Percentiles rank a stretch among this genome's conserved stretches.
Conservation (phyloP, 2,113 vertebrate species). For the Campylomormyrus numenius region DNA sequence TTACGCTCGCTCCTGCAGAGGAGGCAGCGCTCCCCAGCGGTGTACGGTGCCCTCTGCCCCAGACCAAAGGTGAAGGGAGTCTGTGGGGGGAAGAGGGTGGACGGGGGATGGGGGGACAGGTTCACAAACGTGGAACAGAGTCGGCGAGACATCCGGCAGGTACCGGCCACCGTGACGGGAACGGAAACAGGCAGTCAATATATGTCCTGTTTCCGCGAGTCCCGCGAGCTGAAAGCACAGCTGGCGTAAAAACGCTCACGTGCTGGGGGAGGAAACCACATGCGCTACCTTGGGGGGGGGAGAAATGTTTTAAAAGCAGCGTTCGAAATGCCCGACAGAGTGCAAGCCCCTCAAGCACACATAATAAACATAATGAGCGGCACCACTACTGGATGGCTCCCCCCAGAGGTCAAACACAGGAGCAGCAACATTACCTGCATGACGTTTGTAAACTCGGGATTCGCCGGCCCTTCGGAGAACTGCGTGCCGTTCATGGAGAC, state of each 20-base stretch:
- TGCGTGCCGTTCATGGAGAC: slow-evolving; percentile 75
- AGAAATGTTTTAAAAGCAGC: background rate
- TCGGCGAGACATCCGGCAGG: no score
- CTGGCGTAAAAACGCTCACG: background rate
- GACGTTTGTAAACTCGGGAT: slow-evolving; percentile 78
- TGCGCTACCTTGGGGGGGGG: background rate
- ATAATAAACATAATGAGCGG: background rate
- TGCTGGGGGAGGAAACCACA: background rate
- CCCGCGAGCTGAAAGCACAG: background rate
- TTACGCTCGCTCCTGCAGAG: slow-evolving; percentile 90
- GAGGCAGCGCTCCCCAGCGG: slow-evolving; percentile 85
- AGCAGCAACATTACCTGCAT: slow-evolving; percentile 66
- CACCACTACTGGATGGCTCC: background rate
- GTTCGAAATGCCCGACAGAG: background rate
- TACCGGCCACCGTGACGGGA: background rate
- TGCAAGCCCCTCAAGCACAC: background rate
- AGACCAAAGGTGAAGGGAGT: slow-evolving; percentile 93
- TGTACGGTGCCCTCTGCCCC: slow-evolving; percentile 84
- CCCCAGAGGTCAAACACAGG: background rate
- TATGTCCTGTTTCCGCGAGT: background rate
- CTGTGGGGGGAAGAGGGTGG: slow-evolving; percentile 43
- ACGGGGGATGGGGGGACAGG: background rate
- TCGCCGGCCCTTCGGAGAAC: slow-evolving; percentile 77
- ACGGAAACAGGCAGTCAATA: background rate
- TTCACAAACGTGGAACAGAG: no score